Evolutionary conservation across 2,797 vertebrate species (phyloP).

Genomic region (Clarias platycephalus): DNA sequence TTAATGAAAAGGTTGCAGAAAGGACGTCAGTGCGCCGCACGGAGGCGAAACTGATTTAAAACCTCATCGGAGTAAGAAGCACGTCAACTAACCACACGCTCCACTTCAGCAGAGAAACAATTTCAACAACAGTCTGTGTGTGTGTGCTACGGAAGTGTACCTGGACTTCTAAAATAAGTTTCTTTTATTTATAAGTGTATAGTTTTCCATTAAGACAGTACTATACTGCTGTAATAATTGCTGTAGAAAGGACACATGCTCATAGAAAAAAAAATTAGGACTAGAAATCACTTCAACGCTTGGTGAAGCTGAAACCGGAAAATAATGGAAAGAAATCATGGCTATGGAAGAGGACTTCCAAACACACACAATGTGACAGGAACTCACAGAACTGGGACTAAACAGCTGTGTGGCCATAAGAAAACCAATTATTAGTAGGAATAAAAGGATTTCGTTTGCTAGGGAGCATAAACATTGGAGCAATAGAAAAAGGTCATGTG

Average conservation of each 20-base stretch:
- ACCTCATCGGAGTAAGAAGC: slow-evolving; percentile 10
- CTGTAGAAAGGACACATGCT: not conserved
- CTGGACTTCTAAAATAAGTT: not conserved
- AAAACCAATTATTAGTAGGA: no score
- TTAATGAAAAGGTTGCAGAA: slow-evolving; percentile 9
- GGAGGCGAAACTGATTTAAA: slow-evolving; percentile 17
- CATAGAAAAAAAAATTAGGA: not conserved
- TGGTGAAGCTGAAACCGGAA: no score
- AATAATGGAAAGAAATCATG: no score
- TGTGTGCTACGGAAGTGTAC: not conserved
- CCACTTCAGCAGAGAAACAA: not conserved
- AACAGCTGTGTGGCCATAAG: no score
- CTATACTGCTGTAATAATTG: not conserved
- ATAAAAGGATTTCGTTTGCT: no score
- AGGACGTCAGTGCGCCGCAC: not conserved
- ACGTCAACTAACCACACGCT: not conserved
- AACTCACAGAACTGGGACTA: no score
- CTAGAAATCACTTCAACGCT: no score
- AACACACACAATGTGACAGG: no score
- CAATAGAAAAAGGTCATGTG: no score
- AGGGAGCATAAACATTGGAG: no score
- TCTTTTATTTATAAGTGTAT: not conserved
- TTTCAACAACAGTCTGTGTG: not conserved
- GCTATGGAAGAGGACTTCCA: no score
- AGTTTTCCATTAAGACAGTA: not conserved